Base-by-base conservation (phyloP, 2,113 vertebrate species). In the Dinomys branickii region DNA sequence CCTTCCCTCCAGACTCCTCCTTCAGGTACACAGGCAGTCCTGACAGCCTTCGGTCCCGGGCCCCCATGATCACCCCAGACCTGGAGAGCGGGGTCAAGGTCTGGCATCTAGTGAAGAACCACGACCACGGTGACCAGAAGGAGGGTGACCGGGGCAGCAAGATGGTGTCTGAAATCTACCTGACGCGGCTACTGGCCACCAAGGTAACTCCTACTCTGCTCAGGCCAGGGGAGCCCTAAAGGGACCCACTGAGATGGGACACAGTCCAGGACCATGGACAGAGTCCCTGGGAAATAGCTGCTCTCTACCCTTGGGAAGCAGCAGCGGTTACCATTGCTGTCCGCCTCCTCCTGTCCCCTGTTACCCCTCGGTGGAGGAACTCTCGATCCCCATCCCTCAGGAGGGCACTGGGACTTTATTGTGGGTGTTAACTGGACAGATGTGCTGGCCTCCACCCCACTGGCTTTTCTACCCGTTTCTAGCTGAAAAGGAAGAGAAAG, bases 131-230 rank as follows among this genome's bases (percentile, higher is more conserved):
- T 24, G 99, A 99, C 98, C 99, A 99, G 98, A 99, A 99, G 97
- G 99, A 99, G 85, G 99, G 99, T 0, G 99, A 99, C 97, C 98
- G 99, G 0, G 99, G 99, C 58, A 99, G 99, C 97, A 99, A 99
- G 98, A 99, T 99, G 99, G 99, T 99, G 52, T 99, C 99, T 0
- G 99, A 99, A 98, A 99, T 99, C 98, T 99, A 99, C 98, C 98
- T 99, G 98, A 99, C 99, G 82, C 98, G 99, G 92, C 99, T 99
- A 0, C 98, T 99, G 11, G 99, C 99, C 41, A 99, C 99, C 3
- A 99, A 99, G 99, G 99, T 99, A 99, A 95, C 44, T 7, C 38
- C 30, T 9, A 0, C 1, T 50, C 5, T n/a, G 4, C 8, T 0
- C 22, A 4, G 61, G 38, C n/a, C 63, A 0, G 0, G 6, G 33